These are phyloP conservation scores for Drosophila birchii DNA, from an alignment of 2,888 invertebrate species.

Conservation along the genomic window DNA sequence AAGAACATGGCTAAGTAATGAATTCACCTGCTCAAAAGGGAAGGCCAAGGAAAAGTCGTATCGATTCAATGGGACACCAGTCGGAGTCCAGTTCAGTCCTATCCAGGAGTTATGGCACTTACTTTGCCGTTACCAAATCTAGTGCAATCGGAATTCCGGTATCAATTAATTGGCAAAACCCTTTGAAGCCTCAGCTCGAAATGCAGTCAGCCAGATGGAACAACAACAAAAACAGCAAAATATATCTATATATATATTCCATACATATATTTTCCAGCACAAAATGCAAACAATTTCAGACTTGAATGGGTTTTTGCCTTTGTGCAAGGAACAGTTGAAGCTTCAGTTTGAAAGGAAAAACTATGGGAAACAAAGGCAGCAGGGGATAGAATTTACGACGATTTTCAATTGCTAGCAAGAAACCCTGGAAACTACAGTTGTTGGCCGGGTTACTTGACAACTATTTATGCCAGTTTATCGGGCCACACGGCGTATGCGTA, in stretches of 20 bases:
- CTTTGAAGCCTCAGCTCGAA: constrained; percentile 14
- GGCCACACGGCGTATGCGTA: constrained; percentile 50
- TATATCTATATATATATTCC: not conserved
- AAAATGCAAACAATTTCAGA: constrained; percentile 51
- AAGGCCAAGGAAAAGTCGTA: not conserved
- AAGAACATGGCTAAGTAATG: constrained; percentile 37
- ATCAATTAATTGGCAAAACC: constrained; percentile 30
- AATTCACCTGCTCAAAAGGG: constrained; percentile 22
- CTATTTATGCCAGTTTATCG: constrained; percentile 24
- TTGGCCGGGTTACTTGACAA: constrained; percentile 35
- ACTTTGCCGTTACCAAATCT: constrained; percentile 3
- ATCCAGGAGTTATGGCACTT: constrained; percentile 8
- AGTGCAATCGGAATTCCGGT: not conserved
- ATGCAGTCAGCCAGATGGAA: constrained; percentile 30
- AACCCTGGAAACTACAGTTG: constrained; percentile 19
- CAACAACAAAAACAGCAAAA: constrained; percentile 11
- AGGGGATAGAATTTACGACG: constrained; percentile 27
- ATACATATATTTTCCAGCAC: constrained; percentile 12
- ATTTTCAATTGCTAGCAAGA: constrained; percentile 37
- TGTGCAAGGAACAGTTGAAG: constrained; percentile 7
- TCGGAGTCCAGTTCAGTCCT: not conserved
- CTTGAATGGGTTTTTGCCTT: constrained; percentile 44
- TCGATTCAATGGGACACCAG: not conserved
- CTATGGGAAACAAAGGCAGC: constrained; percentile 15
- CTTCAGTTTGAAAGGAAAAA: not conserved